Conservation (phyloP, 1,140 invertebrate genomes). For the Macrostomum lignano region DNA sequence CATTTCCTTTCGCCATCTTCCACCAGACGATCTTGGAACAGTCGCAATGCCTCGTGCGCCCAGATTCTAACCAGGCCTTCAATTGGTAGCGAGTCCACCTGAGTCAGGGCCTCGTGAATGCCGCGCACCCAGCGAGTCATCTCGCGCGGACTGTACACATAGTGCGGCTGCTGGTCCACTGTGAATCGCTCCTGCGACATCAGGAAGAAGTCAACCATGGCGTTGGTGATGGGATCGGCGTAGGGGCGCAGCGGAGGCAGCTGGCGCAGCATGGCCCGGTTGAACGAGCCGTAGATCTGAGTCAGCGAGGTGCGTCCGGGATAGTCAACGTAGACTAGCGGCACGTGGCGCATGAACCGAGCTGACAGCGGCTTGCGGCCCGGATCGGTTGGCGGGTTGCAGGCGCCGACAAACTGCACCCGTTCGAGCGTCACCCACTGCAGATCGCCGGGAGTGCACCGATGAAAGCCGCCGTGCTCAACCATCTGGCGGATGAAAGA, state of each 20-base stretch:
- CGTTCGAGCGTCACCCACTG: slow-evolving; percentile 80
- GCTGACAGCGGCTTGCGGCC: slow-evolving; percentile 86
- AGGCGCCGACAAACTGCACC: slow-evolving; percentile 96
- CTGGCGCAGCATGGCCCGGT: slow-evolving; percentile 71
- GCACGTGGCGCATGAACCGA: slow-evolving; percentile 60
- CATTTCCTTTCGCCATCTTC: slow-evolving; percentile 65
- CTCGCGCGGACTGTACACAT: slow-evolving; percentile 95
- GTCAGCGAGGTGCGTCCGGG: slow-evolving; percentile 70
- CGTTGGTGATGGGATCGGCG: slow-evolving; percentile 77
- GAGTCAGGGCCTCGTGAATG: slow-evolving; percentile 81
- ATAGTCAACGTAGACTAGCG: slow-evolving; percentile 96
- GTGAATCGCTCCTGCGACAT: slow-evolving; percentile 80
- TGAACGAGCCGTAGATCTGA: slow-evolving; percentile 91
- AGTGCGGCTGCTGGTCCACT: slow-evolving; percentile 98
- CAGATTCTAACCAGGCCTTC: slow-evolving; percentile 81
- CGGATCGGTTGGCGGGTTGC: slow-evolving; percentile 96
- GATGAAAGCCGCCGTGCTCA: slow-evolving; percentile 56
- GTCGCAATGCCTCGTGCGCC: slow-evolving; percentile 82
- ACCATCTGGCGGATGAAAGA: slow-evolving; percentile 87
- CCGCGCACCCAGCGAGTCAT: slow-evolving; percentile 97
- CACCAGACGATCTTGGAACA: slow-evolving; percentile 52
- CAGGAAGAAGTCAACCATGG: slow-evolving; percentile 95
- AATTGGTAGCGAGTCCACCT: slow-evolving; percentile 57
- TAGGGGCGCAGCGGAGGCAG: slow-evolving; percentile 61
- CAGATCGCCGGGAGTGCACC: slow-evolving; percentile 50